Conservation (phyloP, 2,113 vertebrate species). For the Nannobrachium achirus region DNA sequence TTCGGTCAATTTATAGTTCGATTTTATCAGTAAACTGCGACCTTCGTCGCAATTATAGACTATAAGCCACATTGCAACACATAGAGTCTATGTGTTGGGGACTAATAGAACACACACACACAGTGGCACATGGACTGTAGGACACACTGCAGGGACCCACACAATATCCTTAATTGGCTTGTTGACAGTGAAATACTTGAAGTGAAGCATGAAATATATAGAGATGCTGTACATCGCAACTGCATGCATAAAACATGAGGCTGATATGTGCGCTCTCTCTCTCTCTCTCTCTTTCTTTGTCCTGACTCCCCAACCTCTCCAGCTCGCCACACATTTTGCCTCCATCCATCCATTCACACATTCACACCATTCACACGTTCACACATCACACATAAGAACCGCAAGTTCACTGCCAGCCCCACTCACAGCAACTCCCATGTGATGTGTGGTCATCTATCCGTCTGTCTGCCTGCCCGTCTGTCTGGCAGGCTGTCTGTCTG, state of each 20-base stretch:
- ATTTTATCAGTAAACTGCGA: too few species aligned
- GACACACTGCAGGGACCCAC: background rate
- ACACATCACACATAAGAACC: too few species aligned
- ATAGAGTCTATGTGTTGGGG: too few species aligned
- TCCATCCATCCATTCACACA: slow-evolving; percentile 4
- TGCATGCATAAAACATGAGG: slow-evolving; percentile 63
- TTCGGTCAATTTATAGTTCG: too few species aligned
- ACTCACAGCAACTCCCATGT: background rate
- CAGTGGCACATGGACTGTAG: background rate
- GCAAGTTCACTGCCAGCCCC: slow-evolving; percentile 2
- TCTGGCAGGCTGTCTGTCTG: background rate
- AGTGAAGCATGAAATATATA: slow-evolving; percentile 62
- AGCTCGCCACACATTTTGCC: slow-evolving; percentile 3
- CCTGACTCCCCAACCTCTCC: background rate
- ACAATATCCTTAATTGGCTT: slow-evolving; percentile 56
- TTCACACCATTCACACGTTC: slow-evolving; percentile 8
- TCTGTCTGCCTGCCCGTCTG: too few species aligned
- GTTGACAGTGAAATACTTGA: slow-evolving; percentile 72
- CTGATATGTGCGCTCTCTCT: slow-evolving; percentile 8
- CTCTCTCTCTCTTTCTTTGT: background rate
- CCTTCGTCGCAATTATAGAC: too few species aligned
- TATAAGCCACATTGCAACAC: too few species aligned
- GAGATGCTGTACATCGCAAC: slow-evolving; percentile 60
- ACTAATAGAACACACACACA: too few species aligned
- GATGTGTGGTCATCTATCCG: too few species aligned